Base-by-base conservation (phyloP, 2,113 vertebrate species). In the Anser brachyrhynchus region DNA sequence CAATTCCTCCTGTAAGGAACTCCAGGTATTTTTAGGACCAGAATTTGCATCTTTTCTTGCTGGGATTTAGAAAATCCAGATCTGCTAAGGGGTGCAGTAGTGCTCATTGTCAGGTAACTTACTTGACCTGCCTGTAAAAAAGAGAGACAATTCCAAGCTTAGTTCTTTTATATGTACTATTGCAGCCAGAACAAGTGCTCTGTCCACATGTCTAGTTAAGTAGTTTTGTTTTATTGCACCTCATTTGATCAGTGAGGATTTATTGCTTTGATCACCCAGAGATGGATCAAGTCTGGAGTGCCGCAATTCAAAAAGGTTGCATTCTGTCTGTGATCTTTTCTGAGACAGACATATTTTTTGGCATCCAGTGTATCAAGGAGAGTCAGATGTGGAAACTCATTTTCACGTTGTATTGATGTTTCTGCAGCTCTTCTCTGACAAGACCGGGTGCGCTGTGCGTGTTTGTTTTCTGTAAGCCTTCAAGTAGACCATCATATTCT, bases 391-490 rank as follows among this genome's bases (percentile, higher is more conserved):
- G 15, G 75, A 83, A 92, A 59, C 11, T 72, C 4, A 21, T 79
- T 92, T 90, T 93, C 33, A 61, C 58, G 10, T 43, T 29, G 29
- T 65, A 26, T 41, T 72, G 66, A 61, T 0, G 4, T 92, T 95
- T 77, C 77, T 90, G 35, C 39, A 76, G 44, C 59, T 23, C 57
- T 90, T 88, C 67, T 76, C 71, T 86, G 67, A 7, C 35, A n/a
- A 89, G 35, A 11, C n/a, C 64, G 58, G 46, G 59, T 79, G 37
- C 64, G 80, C 46, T 49, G 46, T 49, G 23, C 29, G 33, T 55
- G 55, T 73, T 90, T 76, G 46, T 62, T 92, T 87, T n/a, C 74
- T 82, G 39, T 35, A 90, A 84, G 72, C 59, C 67, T 90, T 88
- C 64, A 73, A 29, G 59, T 39, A 33, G 39, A 31, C 23, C 33